phyloP scores from a whole-genome alignment of 2,113 vertebrate species.

The Chloebia gouldiae region DNA sequence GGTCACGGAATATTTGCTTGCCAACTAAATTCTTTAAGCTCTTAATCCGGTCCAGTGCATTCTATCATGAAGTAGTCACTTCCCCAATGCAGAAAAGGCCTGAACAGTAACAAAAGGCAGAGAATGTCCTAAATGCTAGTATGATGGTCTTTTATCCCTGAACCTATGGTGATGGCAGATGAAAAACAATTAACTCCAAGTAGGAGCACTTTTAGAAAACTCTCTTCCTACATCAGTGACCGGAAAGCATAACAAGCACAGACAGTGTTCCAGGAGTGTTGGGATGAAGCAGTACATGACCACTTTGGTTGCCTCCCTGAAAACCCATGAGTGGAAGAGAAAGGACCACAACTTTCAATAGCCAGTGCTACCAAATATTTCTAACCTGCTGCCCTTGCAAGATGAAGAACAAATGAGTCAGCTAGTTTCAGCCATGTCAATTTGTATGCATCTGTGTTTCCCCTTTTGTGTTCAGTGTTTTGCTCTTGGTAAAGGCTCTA shows the following conservation, averaged over 20 bases:
- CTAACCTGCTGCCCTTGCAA: background rate
- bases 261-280: background rate
- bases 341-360: too few species aligned
- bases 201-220: background rate
- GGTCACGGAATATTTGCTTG: background rate
- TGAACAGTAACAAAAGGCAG: background rate
- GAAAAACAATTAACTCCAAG: background rate
- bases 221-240: fast-evolving
- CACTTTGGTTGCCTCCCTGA: background rate
- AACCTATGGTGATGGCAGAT: background rate
- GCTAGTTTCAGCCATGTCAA: background rate
- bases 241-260: background rate
- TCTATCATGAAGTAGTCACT: background rate
- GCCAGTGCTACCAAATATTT: background rate
- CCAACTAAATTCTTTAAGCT: background rate
- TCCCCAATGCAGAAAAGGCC: background rate
- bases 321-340: background rate
- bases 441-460: background rate
- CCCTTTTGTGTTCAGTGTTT: background rate
- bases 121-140: background rate
- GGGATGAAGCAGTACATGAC: background rate
- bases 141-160: background rate
- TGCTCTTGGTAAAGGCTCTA: background rate
- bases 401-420: background rate
- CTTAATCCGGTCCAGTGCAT: background rate